Base-by-base conservation (phyloP, 2,888 invertebrate genomes). In the Oxyteleia sp. region DNA sequence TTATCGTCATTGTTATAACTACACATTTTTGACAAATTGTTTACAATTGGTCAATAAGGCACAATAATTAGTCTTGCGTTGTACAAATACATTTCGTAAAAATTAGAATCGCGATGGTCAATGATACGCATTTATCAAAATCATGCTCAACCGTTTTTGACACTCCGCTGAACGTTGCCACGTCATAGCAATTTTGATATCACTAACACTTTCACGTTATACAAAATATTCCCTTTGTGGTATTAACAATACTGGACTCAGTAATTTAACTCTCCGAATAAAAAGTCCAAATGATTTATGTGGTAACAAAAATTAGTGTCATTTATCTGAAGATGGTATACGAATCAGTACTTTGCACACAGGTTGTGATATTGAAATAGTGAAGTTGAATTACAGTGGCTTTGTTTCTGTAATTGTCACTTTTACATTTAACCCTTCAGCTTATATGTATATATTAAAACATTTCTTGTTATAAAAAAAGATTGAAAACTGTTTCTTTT, bases 11-110 rank as follows among this genome's bases (percentile, higher is more conserved):
- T 35, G 23, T 41, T 63, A 55, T 18, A 53, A 18, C 51, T 61
- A 64, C 10, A 55, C n/a, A 55, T 45, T 64, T 75, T 74, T 80
- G 72, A 74, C 72, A n/a, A 80, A 80, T 80, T 80, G 80, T 74
- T 74, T 13, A 49, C 81, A 74, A 81, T 80, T 38, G 8, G 72
- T 80, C 80, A 74, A 29, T 80, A 80, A 80, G 80, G 72, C 80
- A 80, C 80, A 80, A 43, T 57, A 20, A 74, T 80, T 74, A 80
- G 80, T 74, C 80, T 80, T 72, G 26, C 61, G 59, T 80, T 74
- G 18, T 66, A 45, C 53, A 68, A 72, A 64, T 66, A 59, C 68
- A 53, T 74, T 51, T 38, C 45, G 5, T 47, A 41, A 35, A 80
- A 49, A 66, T 32, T 51, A 59, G 57, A 72, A 51, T 55, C 32